Evolutionary conservation across 1,140 invertebrate species (phyloP), one percentile per base, ranked within the genome.

Genomic region (Cyphomyrmex costatus): DNA sequence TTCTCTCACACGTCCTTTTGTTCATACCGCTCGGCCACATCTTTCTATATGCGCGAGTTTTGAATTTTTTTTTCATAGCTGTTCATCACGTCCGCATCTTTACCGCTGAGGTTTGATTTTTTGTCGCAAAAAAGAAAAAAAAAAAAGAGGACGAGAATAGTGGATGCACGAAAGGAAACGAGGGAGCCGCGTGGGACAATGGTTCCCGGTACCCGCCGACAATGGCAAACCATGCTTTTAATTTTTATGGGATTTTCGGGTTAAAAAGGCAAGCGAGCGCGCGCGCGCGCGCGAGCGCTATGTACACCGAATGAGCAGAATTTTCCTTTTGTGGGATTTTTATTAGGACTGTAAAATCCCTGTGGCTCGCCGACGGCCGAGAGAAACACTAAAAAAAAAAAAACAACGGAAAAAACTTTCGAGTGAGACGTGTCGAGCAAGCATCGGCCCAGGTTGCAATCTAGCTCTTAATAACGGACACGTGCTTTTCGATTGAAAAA

Each of bases 181-280:
- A 24, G 42, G 33, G 66, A 46, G 30, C n/a, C 21, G n/a, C 19
- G 6, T 21, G n/a, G 58, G 33, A 51, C 24, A 79, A 88, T 88
- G 60, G 86, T 46, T 14, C 24, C 42, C 1, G 74, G 24, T 61
- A 36, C 14, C 2, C 61, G 65, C 51, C 60, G 78, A 53, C 24
- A 33, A 70, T 60, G 56, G 71, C 83, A 76, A 87, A 84, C 76
- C 76, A 77, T 77, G 71, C 86, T 85, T 90, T 92, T 92, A 92
- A 92, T 90, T 92, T 93, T 91, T 92, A 90, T 91, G 87, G 73
- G 83, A 70, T 86, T 90, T 90, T 88, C 63, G 71, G 68, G 89
- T 85, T 88, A 88, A 92, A 92, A 92, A 91, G 79, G 74, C 49
- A 85, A 86, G 61, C 65, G 42, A 10, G 49, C 27, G 53, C 42